A percentile compares a stretch with the other conserved stretches of the same genome.
These are phyloP conservation scores for Zingel zingel DNA, from an alignment of 2,113 vertebrate species.

Conservation along the genomic window DNA sequence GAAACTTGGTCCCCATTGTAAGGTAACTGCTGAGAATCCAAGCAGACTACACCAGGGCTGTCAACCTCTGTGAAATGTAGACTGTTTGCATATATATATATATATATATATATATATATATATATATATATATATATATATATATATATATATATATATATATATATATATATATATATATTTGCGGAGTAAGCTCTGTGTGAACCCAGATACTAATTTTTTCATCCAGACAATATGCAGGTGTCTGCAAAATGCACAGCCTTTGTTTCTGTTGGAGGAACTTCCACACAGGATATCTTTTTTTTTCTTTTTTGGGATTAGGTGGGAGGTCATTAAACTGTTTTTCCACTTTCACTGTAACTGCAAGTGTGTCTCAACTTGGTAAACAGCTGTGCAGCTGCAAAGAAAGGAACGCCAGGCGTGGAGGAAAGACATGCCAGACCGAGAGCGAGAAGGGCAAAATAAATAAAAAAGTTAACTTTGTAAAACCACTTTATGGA, in stretches of 20 bases:
- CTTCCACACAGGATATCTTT: constrained; percentile 72
- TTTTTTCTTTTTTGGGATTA: constrained; percentile 28
- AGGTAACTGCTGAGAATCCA: neutral
- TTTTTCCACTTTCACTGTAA: constrained; percentile 78
- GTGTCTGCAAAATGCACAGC: constrained; percentile 53
- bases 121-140: neutral
- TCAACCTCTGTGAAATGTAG: neutral
- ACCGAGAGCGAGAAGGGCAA: neutral
- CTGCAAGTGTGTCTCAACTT: constrained; percentile 28
- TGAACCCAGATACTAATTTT: constrained; percentile 3
- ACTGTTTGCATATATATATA: neutral
- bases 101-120: neutral
- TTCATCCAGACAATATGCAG: constrained; percentile 44
- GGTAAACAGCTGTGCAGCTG: constrained; percentile 56
- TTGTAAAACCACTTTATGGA: neutral
- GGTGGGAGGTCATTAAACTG: constrained; percentile 57
- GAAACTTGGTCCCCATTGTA: neutral
- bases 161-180: neutral
- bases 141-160: neutral
- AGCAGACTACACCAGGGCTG: neutral
- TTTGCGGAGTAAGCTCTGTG: neutral
- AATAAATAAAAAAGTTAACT: neutral
- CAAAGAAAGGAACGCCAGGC: constrained; percentile 3
- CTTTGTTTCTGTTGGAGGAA: constrained; percentile 65
- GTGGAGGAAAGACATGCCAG: neutral